Base-by-base conservation (phyloP, 2,888 invertebrate species). In the Ormyrus nitidulus region DNA sequence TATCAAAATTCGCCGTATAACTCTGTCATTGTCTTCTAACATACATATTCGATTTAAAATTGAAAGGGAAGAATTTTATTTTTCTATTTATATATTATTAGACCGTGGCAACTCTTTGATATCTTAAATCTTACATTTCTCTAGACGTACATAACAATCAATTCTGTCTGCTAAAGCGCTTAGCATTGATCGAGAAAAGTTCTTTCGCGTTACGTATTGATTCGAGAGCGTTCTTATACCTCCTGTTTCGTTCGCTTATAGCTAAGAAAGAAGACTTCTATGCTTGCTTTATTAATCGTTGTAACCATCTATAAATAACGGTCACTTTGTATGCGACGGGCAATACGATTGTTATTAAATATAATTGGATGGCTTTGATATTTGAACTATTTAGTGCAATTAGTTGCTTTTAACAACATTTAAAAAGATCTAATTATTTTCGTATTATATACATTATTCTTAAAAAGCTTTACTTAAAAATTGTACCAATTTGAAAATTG, bases 1-100 rank as follows among this genome's bases (percentile, higher is more conserved):
- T 80, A 77, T 77, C 77, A 77, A 77, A 80, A 80, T 72, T 77
- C 48, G 65, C 54, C 53, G 19, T 56, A 62, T 9, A 72, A 69
- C 53, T 61, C 53, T 34, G 48, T 56, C 19, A 44, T 72, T 61
- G 68, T 53, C 19, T 62, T 9, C 49, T 72, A 79, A 69, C 58
- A 54, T 79, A 74, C 62, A 75, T 54, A 56, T 61, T 65, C 71
- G 7, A 51, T 46, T 51, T 34, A 11, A 59, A 64, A 51, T 79
- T 61, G 13, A 34, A 13, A 53, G 51, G 13, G 46, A 69, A 58
- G 6, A 51, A 56, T 64, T 59, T 58, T 46, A 13, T 59, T 49
- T 54, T 48, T 4, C 34, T 49, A 51, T 48, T 34, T 34, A 44
- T 61, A 56, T 74, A 78, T 49, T 51, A 71, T 70, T 73, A 51